Base-by-base conservation (phyloP, 2,888 invertebrate genomes). In the Himalopsyche kuldschensis region DNA sequence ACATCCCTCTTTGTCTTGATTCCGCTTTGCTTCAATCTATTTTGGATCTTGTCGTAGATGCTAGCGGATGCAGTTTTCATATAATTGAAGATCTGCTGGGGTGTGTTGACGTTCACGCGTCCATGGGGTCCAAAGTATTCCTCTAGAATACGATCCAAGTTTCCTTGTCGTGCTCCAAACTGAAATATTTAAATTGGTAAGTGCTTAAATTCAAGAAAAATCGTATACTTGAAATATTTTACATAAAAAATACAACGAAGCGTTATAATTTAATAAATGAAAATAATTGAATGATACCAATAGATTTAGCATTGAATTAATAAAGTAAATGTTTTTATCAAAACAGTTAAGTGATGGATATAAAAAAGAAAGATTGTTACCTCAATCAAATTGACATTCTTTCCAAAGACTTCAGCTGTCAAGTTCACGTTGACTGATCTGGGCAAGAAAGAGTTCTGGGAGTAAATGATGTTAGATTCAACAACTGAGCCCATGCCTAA, bases 361-460 rank as follows among this genome's bases (percentile, higher is more conserved):
- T 35, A n/a, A 27, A 78, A 41, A 24, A 46, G 17, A 27, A 78
- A 35, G 41, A 3, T 75, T 24, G 88, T 89, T 84, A 95, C 92
- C 90, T 97, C 96, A 47, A 97, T 89, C 77, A 96, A 90, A 88
- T 97, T 96, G 88, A 96, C 92, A 78, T 93, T 93, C 83, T 95
- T 95, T 32, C 97, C 97, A 87, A 97, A 97, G 0, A 97, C 87
- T 88, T 96, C 95, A 0, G 94, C 92, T 0, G 96, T 96, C 0
- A 97, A 88, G 90, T 97, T 97, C 8, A 96, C 87, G 82, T 92
- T 93, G 0, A 92, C 92, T 0, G 95, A 95, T 17, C 97, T 92
- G 0, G 97, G 97, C 3, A 97, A 88, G 90, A 94, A 97, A 0
- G 96, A 96, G 88, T 95, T 94, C 88, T 97, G 96, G 0, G 97